Conservation (phyloP, 2,888 invertebrate species). For the Gisinianus flammeolus region DNA sequence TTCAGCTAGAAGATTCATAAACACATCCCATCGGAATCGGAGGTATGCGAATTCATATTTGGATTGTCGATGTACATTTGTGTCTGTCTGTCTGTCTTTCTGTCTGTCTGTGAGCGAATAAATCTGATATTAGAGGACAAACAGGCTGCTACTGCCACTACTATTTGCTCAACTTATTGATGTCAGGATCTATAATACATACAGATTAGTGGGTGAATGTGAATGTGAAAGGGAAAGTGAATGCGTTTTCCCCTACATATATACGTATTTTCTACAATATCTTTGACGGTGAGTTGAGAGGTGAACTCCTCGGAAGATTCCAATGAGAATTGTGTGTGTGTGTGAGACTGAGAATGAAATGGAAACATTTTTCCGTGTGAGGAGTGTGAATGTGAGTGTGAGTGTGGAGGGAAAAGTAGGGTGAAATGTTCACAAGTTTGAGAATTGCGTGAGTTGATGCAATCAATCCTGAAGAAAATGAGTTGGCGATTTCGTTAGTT, state of each 20-base stretch:
- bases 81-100: neutral
- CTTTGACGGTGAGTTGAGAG: too few species aligned
- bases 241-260: neutral
- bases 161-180: conserved; percentile 47
- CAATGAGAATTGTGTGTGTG: neutral
- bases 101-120: conserved; percentile 18
- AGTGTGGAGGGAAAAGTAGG: conserved; percentile 34
- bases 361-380: conserved; percentile 22
- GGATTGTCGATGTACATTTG: conserved; percentile 26
- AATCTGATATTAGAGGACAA: conserved; percentile 45
- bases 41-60: conserved; percentile 31
- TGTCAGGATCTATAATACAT: conserved; percentile 45
- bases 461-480: conserved; percentile 58
- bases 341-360: conserved; percentile 23
- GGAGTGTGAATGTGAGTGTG: conserved; percentile 7
- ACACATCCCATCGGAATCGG: neutral
- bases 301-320: neutral
- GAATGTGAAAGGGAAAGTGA: neutral
- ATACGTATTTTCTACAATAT: too few species aligned
- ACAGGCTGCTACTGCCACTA: conserved; percentile 10
- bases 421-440: conserved; percentile 50
- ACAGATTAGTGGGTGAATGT: conserved; percentile 44
- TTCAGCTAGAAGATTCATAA: conserved; percentile 33
- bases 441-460: conserved; percentile 58
- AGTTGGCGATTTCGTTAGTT: conserved; percentile 54